Evolutionary conservation across 2,113 vertebrate genomes (phyloP), one percentile per base, ranked within the genome.

Genomic region (Cricetomys ansorgei): DNA sequence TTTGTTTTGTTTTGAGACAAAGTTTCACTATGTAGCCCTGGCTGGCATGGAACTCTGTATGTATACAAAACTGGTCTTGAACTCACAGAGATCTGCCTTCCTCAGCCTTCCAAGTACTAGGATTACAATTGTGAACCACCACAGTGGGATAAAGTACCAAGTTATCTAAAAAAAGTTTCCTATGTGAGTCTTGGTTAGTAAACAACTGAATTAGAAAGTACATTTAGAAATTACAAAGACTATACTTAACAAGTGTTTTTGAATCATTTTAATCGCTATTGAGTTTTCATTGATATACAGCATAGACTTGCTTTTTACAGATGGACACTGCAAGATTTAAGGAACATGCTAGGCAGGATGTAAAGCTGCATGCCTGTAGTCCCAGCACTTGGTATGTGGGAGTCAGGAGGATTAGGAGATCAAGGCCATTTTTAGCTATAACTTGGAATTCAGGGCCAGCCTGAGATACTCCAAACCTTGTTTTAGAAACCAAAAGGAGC

Each of bases 201-300:
- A 69, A 50, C 69, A 89, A 50, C 37, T 73, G n/a, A 75, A 89
- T 88, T 84, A 53, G n/a, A 90, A 91, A 23, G 65, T 85, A 70
- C n/a, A n/a, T n/a, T 88, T 84, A 53, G n/a, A 90, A 91, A 23
- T 57, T 85, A 70, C 48, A 65, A 70, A 84, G 53, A 94, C 7
- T n/a, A 45, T 34, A 77, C 3, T 79, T 59, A 53, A 37, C 29
- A 55, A 50, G 29, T 50, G 92, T 69, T 62, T 69, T 40, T 34
- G 34, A 76, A 72, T 83, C 40, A 62, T 77, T 94, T 94, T 76
- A 88, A 53, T 64, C 65, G 37, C 43, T 75, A 53, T 55, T 83
- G 55, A 67, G 37, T 87, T 92, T 88, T 90, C 48, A 89, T 12
- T n/a, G 43, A 79, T 79, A 53, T 37, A 21, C 48, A 59, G 34